Evolutionary conservation across 2,888 invertebrate species (phyloP).

Genomic region (Himalopsyche japonica): DNA sequence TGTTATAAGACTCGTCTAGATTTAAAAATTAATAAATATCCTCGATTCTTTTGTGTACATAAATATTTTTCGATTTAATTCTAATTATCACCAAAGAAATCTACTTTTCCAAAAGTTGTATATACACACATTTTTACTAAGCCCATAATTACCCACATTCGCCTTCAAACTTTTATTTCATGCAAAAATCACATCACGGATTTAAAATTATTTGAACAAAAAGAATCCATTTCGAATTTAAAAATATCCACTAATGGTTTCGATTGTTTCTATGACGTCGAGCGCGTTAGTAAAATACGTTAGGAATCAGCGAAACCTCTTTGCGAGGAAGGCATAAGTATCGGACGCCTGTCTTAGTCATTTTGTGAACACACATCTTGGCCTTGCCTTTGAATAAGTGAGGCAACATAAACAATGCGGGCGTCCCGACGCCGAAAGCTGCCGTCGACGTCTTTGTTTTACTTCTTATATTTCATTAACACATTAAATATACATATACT

Average conservation of each 20-base stretch:
- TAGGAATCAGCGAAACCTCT: neutral
- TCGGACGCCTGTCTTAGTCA: neutral
- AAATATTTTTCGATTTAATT: neutral
- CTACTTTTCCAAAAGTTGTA: no score
- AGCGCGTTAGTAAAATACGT: neutral
- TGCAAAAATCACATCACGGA: neutral
- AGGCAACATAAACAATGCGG: conserved; percentile 25
- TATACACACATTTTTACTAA: no score
- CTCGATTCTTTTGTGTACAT: no score
- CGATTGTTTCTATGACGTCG: neutral
- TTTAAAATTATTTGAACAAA: neutral
- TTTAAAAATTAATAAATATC: no score
- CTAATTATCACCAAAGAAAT: no score
- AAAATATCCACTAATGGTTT: neutral
- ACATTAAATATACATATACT: neutral
- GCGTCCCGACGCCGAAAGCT: conserved; percentile 5
- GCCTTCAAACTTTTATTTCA: neutral
- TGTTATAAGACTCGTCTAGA: no score
- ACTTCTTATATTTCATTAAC: neutral
- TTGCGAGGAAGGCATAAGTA: neutral
- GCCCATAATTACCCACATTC: no score
- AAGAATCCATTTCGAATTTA: neutral
- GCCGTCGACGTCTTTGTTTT: conserved; percentile 34
- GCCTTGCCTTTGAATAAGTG: neutral
- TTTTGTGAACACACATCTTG: neutral